These are phyloP conservation scores for Promerops cafer DNA, from an alignment of 2,113 vertebrate genomes.

Conservation along the genomic window DNA sequence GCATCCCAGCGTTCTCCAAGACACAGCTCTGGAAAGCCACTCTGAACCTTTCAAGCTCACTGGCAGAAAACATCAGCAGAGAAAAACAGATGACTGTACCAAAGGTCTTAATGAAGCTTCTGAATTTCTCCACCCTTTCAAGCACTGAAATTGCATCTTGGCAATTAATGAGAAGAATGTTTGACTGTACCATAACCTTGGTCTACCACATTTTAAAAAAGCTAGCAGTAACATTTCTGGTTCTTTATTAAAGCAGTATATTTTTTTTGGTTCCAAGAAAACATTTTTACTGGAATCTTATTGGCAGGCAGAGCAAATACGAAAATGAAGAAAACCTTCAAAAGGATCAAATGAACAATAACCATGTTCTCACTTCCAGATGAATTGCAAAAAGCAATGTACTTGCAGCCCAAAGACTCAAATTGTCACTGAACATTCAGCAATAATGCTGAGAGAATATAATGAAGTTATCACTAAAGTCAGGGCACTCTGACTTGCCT, in stretches of 20 bases:
- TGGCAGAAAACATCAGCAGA: background rate
- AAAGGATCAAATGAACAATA: background rate
- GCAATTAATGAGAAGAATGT: background rate
- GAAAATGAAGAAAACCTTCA: background rate
- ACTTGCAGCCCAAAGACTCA: background rate
- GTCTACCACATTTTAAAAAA: background rate
- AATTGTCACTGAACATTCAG: background rate
- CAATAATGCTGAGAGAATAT: background rate
- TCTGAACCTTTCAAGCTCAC: background rate
- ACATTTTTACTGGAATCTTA: background rate
- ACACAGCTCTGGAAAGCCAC: background rate
- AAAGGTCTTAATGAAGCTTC: background rate
- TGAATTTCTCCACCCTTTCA: background rate
- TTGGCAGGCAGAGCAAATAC: background rate
- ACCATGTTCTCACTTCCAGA: background rate
- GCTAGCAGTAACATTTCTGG: background rate
- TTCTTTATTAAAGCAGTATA: background rate
- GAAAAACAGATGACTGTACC: background rate
- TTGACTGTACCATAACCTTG: background rate
- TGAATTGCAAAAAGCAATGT: background rate
- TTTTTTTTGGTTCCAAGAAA: background rate
- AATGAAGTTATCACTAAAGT: background rate
- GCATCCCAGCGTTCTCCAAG: fast-evolving
- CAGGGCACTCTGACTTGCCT: background rate
- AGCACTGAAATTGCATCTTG: background rate